Base-by-base conservation (phyloP, 53 echinoderm and acorn worm genomes). In the Holothuria scabra region DNA sequence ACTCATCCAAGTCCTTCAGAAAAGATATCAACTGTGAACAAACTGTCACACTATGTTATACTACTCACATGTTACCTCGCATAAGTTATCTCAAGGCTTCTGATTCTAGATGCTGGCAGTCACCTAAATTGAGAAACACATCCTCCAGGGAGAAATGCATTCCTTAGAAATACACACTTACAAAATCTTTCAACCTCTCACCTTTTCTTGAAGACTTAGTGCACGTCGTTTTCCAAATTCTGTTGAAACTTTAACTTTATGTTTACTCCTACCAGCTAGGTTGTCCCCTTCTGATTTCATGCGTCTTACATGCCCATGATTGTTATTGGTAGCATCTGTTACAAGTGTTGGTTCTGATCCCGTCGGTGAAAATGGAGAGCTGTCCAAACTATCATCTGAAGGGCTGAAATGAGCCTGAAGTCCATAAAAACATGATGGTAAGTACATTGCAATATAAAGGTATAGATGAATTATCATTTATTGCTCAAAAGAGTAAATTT, bases 231-330 rank as follows among this genome's bases (percentile, higher is more conserved):
- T 80, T 20, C 60, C 46, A 44, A 80, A 80, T 24, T 80, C 35
- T 3, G 60, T 57, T 21, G 33, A 10, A 2, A 60, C 61, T 34
- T 28, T 62, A 12, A 35, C 24, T 13, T 60, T 59, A 8, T 31
- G 31, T 44, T 61, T 59, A 21, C 20, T 60, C 81, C 81, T 59
- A 21, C 60, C 60, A 4, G 81, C 60, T 35, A 60, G 19, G 59
- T 59, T 60, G 25, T 80, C 81, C 12, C 60, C 81, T 25, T 80
- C 81, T 37, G 81, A 80, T 25, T 80, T 80, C 81, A 80, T 80
- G 12, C 81, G 60, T 30, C 81, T 59, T 20, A 80, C 81, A n/a
- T 80, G 81, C 3, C 81, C 81, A 30, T 80, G 81, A 37, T 62
- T 80, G 41, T 41, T 41, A 30, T 79, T 80, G 33, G 81, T 60